phyloP scores from a whole-genome alignment of 2,797 vertebrate species.

The Pangasius mekongensis region DNA sequence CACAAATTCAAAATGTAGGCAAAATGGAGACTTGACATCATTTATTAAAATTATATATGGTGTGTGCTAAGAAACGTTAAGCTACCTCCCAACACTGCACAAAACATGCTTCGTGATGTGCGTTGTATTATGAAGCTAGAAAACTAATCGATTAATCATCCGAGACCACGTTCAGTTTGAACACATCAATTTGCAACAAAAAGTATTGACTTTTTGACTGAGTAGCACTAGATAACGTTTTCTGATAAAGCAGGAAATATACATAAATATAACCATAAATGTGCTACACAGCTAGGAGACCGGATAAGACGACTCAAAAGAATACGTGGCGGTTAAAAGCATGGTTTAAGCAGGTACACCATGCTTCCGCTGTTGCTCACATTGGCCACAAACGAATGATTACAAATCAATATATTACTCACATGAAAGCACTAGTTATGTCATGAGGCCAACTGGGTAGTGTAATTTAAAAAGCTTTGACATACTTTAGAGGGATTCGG shows the following conservation, averaged over 20 bases:
- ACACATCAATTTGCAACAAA: not conserved
- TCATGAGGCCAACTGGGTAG: not conserved
- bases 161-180: not conserved
- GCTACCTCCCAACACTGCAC: not conserved
- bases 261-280: not conserved
- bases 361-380: not conserved
- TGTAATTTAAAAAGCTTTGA: not conserved
- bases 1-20: not conserved
- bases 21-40: not conserved
- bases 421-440: not conserved
- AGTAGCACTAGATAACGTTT: not conserved
- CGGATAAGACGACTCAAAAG: not conserved
- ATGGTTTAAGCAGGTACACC: not conserved
- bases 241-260: not conserved
- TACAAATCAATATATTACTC: constrained; percentile 6
- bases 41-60: not conserved
- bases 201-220: not conserved
- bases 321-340: not conserved
- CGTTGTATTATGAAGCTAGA: not conserved
- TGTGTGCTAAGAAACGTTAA: not conserved
- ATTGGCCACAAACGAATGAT: not conserved
- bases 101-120: not conserved
- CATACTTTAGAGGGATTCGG: not conserved
- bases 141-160: not conserved
- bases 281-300: not conserved